phyloP scores from a whole-genome alignment of 2,797 vertebrate genomes.

The Cuniculus paca region DNA sequence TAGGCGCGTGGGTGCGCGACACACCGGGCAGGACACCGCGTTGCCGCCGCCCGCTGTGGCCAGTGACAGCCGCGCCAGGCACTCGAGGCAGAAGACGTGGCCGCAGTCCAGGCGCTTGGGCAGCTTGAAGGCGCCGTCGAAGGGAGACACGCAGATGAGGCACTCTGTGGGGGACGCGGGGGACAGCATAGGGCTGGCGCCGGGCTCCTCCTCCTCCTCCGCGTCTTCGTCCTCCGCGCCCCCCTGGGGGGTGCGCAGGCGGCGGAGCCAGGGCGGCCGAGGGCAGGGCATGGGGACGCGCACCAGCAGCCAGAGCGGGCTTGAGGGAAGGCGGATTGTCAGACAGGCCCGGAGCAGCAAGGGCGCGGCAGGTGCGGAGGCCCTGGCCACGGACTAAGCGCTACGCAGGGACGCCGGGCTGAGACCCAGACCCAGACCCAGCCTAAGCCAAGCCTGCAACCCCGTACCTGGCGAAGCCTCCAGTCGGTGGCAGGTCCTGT shows the following conservation, averaged over 20 bases:
- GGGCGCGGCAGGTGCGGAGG: no score
- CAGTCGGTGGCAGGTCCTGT: background rate
- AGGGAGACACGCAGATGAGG: conserved; percentile 85
- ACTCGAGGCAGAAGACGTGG: conserved; percentile 96
- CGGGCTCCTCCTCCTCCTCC: background rate
- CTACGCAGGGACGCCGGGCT: background rate
- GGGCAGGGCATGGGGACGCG: conserved; percentile 75
- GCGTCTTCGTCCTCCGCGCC: background rate
- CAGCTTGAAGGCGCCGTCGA: conserved; percentile 88
- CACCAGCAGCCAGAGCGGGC: no score
- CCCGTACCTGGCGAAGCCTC: background rate
- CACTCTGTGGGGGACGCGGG: conserved; percentile 78
- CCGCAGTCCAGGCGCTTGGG: conserved; percentile 96
- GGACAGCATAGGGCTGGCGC: conserved; percentile 46
- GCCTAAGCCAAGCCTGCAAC: no score
- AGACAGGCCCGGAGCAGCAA: no score
- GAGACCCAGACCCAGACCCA: background rate
- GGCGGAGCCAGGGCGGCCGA: conserved; percentile 64
- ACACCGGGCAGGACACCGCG: conserved; percentile 82
- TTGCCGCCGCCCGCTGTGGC: conserved; percentile 74
- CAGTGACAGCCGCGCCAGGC: conserved; percentile 84
- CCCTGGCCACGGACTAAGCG: no score
- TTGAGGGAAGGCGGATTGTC: no score
- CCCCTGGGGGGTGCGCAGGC: accelerated
- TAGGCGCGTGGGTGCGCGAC: conserved; percentile 80